Conservation (phyloP, 2,888 invertebrate genomes). For the Hydraecia micacea region DNA sequence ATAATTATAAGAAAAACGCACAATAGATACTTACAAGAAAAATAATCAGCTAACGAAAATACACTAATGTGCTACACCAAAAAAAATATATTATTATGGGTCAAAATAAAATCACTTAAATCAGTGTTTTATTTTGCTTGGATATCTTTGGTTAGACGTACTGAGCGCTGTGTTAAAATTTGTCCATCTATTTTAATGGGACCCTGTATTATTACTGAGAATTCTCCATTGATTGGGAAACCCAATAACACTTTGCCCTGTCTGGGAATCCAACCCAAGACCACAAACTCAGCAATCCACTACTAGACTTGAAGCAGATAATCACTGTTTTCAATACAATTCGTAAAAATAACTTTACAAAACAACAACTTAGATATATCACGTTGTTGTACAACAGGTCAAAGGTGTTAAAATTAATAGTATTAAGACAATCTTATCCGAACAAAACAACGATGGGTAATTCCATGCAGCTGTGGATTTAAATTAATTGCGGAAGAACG, state of each 20-base stretch:
- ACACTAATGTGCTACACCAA: not conserved
- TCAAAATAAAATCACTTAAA: too few relatives aligned
- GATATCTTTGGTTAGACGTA: too few relatives aligned
- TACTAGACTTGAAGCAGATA: not conserved
- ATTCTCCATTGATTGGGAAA: not conserved
- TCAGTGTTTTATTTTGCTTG: too few relatives aligned
- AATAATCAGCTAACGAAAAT: too few relatives aligned
- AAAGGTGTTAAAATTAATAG: conserved; percentile 13
- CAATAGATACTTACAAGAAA: too few relatives aligned
- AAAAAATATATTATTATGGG: too few relatives aligned
- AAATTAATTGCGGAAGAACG: not conserved
- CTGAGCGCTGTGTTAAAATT: too few relatives aligned
- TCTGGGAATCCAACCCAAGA: not conserved
- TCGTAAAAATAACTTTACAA: not conserved
- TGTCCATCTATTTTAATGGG: too few relatives aligned
- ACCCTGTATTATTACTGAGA: not conserved
- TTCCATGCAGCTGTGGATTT: not conserved
- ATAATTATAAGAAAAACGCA: too few relatives aligned
- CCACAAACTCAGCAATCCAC: too few relatives aligned
- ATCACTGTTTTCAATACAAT: not conserved
- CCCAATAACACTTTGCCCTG: too few relatives aligned
- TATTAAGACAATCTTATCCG: not conserved
- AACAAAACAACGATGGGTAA: conserved; percentile 6
- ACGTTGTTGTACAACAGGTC: not conserved
- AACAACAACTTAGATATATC: not conserved